These are phyloP conservation scores for Eupithecia vulgata DNA, from an alignment of 2,888 invertebrate species.

Conservation along the genomic window DNA sequence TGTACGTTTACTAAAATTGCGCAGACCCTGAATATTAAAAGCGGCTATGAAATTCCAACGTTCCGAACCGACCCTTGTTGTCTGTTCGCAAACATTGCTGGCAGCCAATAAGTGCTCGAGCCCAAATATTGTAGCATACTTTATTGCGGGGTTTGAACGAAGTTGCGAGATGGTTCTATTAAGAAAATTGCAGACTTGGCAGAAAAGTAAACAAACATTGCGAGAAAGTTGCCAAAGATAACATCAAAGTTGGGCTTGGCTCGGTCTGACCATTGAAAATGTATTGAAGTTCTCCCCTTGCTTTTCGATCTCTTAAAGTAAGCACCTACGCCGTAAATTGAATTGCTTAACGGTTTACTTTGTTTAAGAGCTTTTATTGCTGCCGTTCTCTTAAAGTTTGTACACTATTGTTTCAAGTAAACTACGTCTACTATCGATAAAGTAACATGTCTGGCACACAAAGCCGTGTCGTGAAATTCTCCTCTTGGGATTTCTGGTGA, in stretches of 20 bases:
- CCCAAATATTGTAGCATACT: slow-evolving; percentile 65
- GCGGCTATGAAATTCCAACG: slow-evolving; percentile 17
- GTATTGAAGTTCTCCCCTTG: not conserved
- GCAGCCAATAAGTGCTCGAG: slow-evolving; percentile 56
- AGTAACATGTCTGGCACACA: not conserved
- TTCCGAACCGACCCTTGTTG: slow-evolving; percentile 31
- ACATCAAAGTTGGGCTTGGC: slow-evolving; percentile 28
- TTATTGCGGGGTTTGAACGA: slow-evolving; percentile 49
- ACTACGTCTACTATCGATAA: not conserved
- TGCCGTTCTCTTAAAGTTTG: not conserved
- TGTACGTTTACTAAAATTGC: not conserved
- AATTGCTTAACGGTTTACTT: not conserved
- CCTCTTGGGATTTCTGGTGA: slow-evolving; percentile 59
- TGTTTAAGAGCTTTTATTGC: not conserved
- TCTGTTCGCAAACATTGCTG: slow-evolving; percentile 47
- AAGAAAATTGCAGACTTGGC: slow-evolving; percentile 34
- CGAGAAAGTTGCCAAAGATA: slow-evolving; percentile 28
- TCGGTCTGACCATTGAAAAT: slow-evolving; percentile 14
- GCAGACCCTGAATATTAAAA: slow-evolving; percentile 15
- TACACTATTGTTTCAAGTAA: not conserved
- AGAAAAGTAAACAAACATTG: slow-evolving; percentile 31
- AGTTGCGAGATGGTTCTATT: slow-evolving; percentile 45
- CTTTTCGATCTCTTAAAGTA: slow-evolving; percentile 6
- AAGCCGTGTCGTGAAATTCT: slow-evolving; percentile 53
- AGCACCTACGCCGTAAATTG: slow-evolving; percentile 4